Percentiles rank a stretch among this genome's conserved stretches.
These are phyloP conservation scores for Goniozus legneri DNA, from an alignment of 1,140 invertebrate species.

Conservation along the genomic window DNA sequence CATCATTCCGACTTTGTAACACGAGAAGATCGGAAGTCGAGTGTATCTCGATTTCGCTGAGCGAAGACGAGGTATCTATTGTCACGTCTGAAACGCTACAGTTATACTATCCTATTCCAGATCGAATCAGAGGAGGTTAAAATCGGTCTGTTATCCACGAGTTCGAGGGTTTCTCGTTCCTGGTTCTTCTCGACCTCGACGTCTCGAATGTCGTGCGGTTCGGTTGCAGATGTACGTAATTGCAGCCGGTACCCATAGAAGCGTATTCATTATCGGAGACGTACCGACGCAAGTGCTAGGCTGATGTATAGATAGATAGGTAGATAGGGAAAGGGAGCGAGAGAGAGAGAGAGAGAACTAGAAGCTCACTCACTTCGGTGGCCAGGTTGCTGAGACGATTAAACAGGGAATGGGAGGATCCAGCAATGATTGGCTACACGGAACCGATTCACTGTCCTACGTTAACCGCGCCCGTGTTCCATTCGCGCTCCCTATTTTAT, in stretches of 20 bases:
- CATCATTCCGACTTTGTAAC: too few relatives aligned
- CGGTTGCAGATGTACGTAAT: slow-evolving; percentile 28
- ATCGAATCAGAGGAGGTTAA: too few relatives aligned
- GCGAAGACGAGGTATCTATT: too few relatives aligned
- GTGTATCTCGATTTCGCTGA: too few relatives aligned
- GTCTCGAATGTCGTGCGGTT: slow-evolving; percentile 21
- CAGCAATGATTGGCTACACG: slow-evolving; percentile 48
- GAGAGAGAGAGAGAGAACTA: too few relatives aligned
- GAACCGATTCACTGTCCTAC: slow-evolving; percentile 34
- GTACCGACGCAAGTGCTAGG: too few relatives aligned
- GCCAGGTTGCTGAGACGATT: slow-evolving; percentile 46
- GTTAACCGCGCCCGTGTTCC: slow-evolving; percentile 11
- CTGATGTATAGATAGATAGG: too few relatives aligned
- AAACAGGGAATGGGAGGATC: slow-evolving; percentile 49
- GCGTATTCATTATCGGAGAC: slow-evolving; percentile 43
- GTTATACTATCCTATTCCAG: too few relatives aligned
- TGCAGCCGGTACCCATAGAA: slow-evolving; percentile 29
- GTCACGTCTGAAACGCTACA: too few relatives aligned
- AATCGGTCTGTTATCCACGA: not conserved
- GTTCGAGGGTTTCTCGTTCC: slow-evolving; percentile 14
- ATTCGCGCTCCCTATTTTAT: slow-evolving; percentile 20
- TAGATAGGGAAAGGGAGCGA: too few relatives aligned
- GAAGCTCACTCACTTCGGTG: slow-evolving; percentile 32
- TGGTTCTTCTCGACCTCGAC: slow-evolving; percentile 15
- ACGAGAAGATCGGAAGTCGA: too few relatives aligned